These are phyloP conservation scores for Cottus gobio DNA, from an alignment of 2,113 vertebrate genomes.

Conservation along the genomic window DNA sequence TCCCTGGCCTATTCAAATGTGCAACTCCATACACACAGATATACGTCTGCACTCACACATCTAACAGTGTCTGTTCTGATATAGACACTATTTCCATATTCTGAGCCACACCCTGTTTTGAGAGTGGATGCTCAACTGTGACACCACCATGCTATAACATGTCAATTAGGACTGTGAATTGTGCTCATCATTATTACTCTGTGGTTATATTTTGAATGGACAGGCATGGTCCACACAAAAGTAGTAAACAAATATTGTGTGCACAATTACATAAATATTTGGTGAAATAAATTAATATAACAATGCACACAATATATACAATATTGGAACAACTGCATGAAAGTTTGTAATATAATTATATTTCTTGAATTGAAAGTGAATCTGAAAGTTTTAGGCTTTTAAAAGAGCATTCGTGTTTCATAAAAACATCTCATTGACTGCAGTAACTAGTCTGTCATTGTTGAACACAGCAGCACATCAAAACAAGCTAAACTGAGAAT, in stretches of 20 bases:
- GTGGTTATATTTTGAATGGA: not conserved
- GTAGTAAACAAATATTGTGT: not conserved
- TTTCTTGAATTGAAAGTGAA: not conserved
- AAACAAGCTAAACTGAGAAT: constrained; percentile 61
- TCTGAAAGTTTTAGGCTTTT: not conserved
- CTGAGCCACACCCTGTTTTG: not conserved
- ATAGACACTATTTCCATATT: constrained; percentile 4
- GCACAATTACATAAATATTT: not conserved
- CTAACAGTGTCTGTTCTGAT: not conserved
- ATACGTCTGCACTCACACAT: not conserved
- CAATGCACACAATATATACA: not conserved
- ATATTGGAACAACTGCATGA: not conserved
- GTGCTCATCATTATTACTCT: not conserved
- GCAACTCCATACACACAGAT: not conserved
- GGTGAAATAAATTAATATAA: too few relatives aligned
- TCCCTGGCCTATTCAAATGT: too few relatives aligned
- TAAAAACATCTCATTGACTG: constrained; percentile 8
- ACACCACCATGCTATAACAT: not conserved
- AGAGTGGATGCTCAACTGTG: not conserved
- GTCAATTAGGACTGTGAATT: not conserved
- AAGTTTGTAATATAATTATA: not conserved
- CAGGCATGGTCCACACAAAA: not conserved
- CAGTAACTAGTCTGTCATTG: constrained; percentile 49
- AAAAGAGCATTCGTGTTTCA: not conserved
- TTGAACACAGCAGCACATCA: constrained; percentile 48